Evolutionary conservation across 2,888 invertebrate species (phyloP), one percentile per base, ranked within the genome.

Genomic region (Didymodactylos carnosus): DNA sequence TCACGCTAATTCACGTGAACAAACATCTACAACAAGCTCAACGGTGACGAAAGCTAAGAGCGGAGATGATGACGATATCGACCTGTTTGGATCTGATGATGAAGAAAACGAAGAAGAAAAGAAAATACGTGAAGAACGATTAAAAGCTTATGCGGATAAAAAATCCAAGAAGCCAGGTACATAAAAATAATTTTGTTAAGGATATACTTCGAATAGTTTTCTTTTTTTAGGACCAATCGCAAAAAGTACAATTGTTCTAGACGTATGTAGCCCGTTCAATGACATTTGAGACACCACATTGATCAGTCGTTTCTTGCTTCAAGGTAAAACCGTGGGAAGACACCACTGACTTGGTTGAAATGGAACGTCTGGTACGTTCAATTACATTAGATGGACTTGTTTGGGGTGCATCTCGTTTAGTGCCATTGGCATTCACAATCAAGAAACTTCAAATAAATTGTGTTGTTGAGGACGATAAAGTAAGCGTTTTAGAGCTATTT

Each of bases 301-400:
- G 16, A 8, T 43, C 13, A 25, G 23, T 16, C 23, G 23, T 25
- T 4, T 41, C 73, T 1, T 49, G 2, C 8, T 25, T 25, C 25
- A n/a, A 62, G 62, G 25, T 94, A 16, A 95, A 95, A 83, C 92
- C 92, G 25, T 94, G 94, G 94, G 93, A 92, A 82, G 94, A 94
- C 86, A 91, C 92, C 83, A 93, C 93, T 51, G 90, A 94, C 79
- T 90, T 94, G 89, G 88, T 87, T 78, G 88, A 87, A 81, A 88
- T 94, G 89, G 93, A 94, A 82, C 69, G 83, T 81, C 84, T 86
- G 78, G 92, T 93, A 27, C 88, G 93, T 78, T 86, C 88, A 41
- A 89, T 94, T 80, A 86, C 84, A 80, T 91, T 90, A 89, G 93
- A 94, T 76, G 94, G 94, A 78, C 88, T 94, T 53, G 84, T 93